A percentile compares a stretch with the other conserved stretches of the same genome.
Evolutionary conservation across 2,888 invertebrate genomes (phyloP).

Genomic region (Parthenolecanium corni): DNA sequence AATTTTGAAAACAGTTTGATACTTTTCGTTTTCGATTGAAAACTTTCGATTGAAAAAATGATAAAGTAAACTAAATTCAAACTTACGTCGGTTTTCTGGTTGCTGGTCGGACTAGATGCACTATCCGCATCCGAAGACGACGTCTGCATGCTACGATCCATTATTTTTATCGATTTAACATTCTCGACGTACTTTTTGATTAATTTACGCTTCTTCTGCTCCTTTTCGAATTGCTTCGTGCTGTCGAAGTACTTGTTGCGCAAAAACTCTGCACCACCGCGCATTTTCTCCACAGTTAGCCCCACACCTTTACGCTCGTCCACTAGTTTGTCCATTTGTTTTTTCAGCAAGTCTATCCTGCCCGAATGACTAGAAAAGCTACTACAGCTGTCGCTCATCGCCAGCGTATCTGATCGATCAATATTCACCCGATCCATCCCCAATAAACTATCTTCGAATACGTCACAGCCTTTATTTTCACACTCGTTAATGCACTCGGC

Average conservation of each 20-base stretch:
- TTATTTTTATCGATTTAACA: conserved; percentile 37
- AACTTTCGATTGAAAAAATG: too few relatives aligned
- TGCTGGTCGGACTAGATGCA: conserved; percentile 15
- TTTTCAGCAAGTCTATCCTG: conserved; percentile 1
- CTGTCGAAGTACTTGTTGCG: conserved; percentile 16
- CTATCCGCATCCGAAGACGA: conserved; percentile 37
- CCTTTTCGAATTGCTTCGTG: conserved; percentile 20
- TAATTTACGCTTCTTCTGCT: conserved; percentile 20
- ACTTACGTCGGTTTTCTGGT: conserved; percentile 13
- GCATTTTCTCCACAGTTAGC: neutral
- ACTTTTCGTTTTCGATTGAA: too few relatives aligned
- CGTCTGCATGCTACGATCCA: conserved; percentile 66
- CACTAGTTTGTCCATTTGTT: neutral
- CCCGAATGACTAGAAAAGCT: conserved; percentile 28
- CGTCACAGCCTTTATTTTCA: conserved; percentile 20
- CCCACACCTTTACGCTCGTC: neutral
- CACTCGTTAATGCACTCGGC: neutral
- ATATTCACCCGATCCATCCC: neutral
- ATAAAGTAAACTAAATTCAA: too few relatives aligned
- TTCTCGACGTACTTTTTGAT: conserved; percentile 5
- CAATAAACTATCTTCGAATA: conserved; percentile 31
- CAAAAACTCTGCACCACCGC: neutral
- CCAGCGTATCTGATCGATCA: conserved; percentile 11
- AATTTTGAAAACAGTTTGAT: too few relatives aligned
- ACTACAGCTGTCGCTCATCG: conserved; percentile 21